A percentile compares a stretch with the other conserved stretches of the same genome.
Conservation (phyloP, 2,888 invertebrate genomes). For the Lasioglossum pauxillum region DNA sequence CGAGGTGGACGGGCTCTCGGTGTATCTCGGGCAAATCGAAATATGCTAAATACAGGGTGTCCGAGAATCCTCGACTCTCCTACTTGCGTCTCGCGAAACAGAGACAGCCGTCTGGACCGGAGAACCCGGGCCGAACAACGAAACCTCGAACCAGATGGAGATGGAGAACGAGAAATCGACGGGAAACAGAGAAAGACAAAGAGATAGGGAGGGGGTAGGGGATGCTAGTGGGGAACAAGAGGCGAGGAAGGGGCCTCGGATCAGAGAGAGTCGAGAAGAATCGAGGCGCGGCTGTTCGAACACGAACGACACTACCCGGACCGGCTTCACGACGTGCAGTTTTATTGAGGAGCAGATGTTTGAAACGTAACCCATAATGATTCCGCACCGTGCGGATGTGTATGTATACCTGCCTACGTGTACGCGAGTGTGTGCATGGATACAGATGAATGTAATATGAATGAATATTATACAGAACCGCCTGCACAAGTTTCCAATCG, state of each 20-base stretch:
- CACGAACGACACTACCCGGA: constrained; percentile 62
- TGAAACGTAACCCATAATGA: constrained; percentile 64
- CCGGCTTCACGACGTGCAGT: constrained; percentile 57
- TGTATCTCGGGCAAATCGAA: constrained; percentile 73
- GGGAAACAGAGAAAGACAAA: neutral
- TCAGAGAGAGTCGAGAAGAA: constrained; percentile 42
- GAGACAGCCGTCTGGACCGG: neutral
- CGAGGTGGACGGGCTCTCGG: constrained; percentile 59
- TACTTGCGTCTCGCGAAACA: constrained; percentile 32
- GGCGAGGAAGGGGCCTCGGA: neutral
- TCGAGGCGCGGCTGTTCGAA: constrained; percentile 61
- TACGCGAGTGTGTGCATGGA: neutral
- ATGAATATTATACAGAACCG: neutral
- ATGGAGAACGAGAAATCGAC: neutral
- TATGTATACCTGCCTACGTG: neutral
- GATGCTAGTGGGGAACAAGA: neutral
- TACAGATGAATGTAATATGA: neutral
- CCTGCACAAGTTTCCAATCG: neutral
- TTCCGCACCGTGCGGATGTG: constrained; percentile 28
- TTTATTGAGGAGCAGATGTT: constrained; percentile 66
- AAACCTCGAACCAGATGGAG: neutral
- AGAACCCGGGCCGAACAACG: neutral
- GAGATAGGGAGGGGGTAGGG: neutral
- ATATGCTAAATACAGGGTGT: constrained; percentile 73
- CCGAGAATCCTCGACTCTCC: constrained; percentile 62